These are phyloP conservation scores for Microctenopoma stevenorrisi DNA, from an alignment of 2,797 vertebrate genomes.

Conservation along the genomic window DNA sequence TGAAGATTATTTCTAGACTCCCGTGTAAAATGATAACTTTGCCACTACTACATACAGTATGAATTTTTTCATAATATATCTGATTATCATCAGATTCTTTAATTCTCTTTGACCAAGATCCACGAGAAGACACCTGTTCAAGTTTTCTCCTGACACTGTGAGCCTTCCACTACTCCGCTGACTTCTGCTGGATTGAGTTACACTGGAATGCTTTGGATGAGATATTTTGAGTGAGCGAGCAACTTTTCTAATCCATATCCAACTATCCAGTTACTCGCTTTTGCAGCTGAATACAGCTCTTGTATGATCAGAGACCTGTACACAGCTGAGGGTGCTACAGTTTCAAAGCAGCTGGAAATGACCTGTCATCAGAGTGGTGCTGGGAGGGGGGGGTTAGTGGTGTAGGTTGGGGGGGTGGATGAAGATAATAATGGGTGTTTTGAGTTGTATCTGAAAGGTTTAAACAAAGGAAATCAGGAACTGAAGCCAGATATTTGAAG, in stretches of 20 bases:
- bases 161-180: slow-evolving; percentile 33
- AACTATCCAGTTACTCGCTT: slow-evolving; percentile 58
- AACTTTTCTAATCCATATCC: slow-evolving; percentile 65
- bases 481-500: slow-evolving; percentile 9
- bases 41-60: no score
- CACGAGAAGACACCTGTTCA: slow-evolving; percentile 62
- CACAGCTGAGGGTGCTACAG: slow-evolving; percentile 71
- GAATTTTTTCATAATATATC: no score
- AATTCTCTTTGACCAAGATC: slow-evolving; percentile 10
- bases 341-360: slow-evolving; percentile 80
- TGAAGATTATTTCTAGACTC: no score
- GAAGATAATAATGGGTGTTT: slow-evolving; percentile 68
- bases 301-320: slow-evolving; percentile 72
- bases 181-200: slow-evolving; percentile 60
- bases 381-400: neutral
- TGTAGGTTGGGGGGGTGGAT: neutral
- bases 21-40: no score
- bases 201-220: slow-evolving; percentile 70
- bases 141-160: slow-evolving; percentile 48
- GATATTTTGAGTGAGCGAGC: slow-evolving; percentile 55
- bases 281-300: slow-evolving; percentile 68
- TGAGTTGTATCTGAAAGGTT: slow-evolving; percentile 48
- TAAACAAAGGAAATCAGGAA: slow-evolving; percentile 15
- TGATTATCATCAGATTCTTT: neutral
- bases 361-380: slow-evolving; percentile 65